Base-by-base conservation (phyloP, 2,888 invertebrate species). In the Steinernema carpocapsae region DNA sequence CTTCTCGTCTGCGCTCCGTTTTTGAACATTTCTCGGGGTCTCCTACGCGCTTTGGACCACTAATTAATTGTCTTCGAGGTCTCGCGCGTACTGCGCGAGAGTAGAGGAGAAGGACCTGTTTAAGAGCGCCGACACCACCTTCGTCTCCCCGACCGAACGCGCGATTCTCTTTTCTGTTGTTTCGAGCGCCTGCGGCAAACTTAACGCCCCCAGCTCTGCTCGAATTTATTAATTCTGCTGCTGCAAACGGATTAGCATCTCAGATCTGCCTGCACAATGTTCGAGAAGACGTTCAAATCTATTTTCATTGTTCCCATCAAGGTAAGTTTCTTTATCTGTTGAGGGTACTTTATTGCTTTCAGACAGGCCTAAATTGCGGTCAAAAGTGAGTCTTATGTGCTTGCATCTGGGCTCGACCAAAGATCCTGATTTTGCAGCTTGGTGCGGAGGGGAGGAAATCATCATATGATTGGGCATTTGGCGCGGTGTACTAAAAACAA, bases 41-140 rank as follows among this genome's bases (percentile, higher is more conserved):
- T n/a, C n/a, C 10, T 12, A 48, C 10, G 12, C 56, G 56, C 56
- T 26, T 14, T 19, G 24, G 56, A 6, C n/a, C 22, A 26, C 6
- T 56, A 56, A 56, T 56, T 56, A 56, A 56, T 56, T 26, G 56
- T 56, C 56, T 14, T 26, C 22, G 56, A 56, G 56, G 56, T 56
- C 26, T 56, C 56, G n/a, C 48, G n/a, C n/a, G n/a, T n/a, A 43
- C 43, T 14, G 43, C 43, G 43, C 43, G 43, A 7, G 43, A 43
- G n/a, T n/a, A n/a, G 43, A 43, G 43, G 56, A 12, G 56, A 22
- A 26, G 56, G 56, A 56, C 56, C 56, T 26, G 56, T 56, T 56
- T 56, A 56, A 26, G 56, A 26, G 43, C 7, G 19, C 51, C 56
- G 56, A 56, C 56, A 26, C 56, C 24, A 26, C 56, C 24, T 7